Conservation (phyloP, 2,888 invertebrate species). For the Cabera pusaria region DNA sequence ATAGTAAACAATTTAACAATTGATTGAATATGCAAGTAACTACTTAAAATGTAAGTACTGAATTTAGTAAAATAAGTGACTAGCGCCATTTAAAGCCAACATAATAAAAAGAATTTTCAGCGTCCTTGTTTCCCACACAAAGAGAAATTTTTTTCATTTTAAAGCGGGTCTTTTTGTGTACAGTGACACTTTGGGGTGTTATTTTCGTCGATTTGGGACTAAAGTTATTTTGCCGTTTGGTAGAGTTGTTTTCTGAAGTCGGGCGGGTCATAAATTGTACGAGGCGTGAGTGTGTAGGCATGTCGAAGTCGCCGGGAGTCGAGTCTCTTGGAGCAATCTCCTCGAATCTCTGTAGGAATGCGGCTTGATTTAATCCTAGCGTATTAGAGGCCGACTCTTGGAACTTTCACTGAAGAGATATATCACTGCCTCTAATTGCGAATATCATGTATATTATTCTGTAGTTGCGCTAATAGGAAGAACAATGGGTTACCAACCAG, state of each 20-base stretch:
- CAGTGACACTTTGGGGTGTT: slow-evolving; percentile 25
- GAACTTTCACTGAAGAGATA: slow-evolving; percentile 52
- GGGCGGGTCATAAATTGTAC: slow-evolving; percentile 50
- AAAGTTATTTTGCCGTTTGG: slow-evolving; percentile 43
- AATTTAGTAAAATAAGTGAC: no score
- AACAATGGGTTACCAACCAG: no score
- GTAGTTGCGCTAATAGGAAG: slow-evolving; percentile 28
- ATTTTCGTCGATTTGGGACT: slow-evolving; percentile 23
- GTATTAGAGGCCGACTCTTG: slow-evolving; percentile 41
- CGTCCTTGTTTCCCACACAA: not conserved
- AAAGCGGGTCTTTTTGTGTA: slow-evolving; percentile 11
- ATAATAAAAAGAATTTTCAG: not conserved
- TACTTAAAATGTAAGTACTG: no score
- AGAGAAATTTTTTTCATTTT: slow-evolving; percentile 17
- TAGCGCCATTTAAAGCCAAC: no score
- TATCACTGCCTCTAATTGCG: slow-evolving; percentile 55
- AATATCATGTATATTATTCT: slow-evolving; percentile 45
- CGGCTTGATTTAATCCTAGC: slow-evolving; percentile 55
- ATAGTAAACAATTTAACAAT: no score
- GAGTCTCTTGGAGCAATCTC: slow-evolving; percentile 30
- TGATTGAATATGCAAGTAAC: no score
- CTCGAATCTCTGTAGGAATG: slow-evolving; percentile 53
- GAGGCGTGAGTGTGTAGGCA: slow-evolving; percentile 41
- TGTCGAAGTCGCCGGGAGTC: slow-evolving; percentile 32
- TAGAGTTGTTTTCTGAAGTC: slow-evolving; percentile 50